Conservation (phyloP, 2,888 invertebrate genomes). For the Xestia xanthographa region DNA sequence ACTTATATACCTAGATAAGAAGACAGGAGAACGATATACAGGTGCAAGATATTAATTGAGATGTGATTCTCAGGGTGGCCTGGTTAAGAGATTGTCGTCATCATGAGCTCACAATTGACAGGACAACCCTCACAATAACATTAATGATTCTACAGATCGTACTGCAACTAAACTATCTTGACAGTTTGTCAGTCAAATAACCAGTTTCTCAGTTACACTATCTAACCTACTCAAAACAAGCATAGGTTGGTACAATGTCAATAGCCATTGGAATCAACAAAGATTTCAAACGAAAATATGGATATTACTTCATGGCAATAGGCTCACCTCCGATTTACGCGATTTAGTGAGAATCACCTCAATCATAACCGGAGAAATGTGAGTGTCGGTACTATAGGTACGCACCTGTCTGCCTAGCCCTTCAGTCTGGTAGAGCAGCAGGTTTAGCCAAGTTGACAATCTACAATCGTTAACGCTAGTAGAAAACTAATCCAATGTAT, state of each 20-base stretch:
- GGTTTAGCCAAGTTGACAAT: too few relatives aligned
- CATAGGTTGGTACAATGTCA: background rate
- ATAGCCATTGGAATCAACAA: background rate
- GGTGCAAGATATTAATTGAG: background rate
- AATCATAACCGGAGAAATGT: background rate
- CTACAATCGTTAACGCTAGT: too few relatives aligned
- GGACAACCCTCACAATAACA: slow-evolving; percentile 72
- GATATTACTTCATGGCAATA: background rate
- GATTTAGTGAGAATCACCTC: background rate
- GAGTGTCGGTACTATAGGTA: background rate
- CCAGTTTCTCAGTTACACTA: background rate
- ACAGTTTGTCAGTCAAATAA: slow-evolving; percentile 31
- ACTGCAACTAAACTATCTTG: slow-evolving; percentile 51
- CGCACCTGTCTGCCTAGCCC: background rate
- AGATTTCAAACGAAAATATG: background rate
- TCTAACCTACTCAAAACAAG: background rate
- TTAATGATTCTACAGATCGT: slow-evolving; percentile 69
- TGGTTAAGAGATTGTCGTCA: slow-evolving; percentile 51
- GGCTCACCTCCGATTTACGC: background rate
- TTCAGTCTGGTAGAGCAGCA: background rate
- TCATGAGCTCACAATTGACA: slow-evolving; percentile 56
- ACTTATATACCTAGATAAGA: background rate
- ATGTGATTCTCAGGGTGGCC: slow-evolving; percentile 12
- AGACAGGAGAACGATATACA: background rate
- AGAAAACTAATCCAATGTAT: too few relatives aligned